Evolutionary conservation across 37 sponge, comb jelly and placozoan species (phyloP), one percentile per base, ranked within the genome.

Genomic region (Theonella swinhoei): DNA sequence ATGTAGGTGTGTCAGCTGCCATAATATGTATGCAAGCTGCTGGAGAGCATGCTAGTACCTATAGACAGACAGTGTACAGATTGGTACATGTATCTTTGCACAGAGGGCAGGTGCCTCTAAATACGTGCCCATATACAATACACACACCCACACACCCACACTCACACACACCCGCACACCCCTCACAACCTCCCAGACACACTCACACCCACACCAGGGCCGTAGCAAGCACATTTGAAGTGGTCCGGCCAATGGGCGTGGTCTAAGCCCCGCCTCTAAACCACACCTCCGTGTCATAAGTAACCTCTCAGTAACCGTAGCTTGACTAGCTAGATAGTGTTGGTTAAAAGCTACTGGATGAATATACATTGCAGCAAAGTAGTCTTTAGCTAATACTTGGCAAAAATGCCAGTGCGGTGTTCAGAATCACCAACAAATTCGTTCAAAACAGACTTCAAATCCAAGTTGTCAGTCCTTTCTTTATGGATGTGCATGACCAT

Each of bases 401-500:
- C 54, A 7, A 47, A 47, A 47, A 47, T 47, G 54, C 54, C 54
- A 14, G 54, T 47, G 7, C 54, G 54, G 54, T 85, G 86, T 36
- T 54, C 35, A 17, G 70, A 76, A 11, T 23, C 47, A 33, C 37
- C 24, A 68, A 84, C 59, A 76, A 76, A 76, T 4, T 68, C 42
- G 62, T 83, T 83, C 32, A 40, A 74, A 39, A 75, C 68, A 36
- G 28, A 29, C 11, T 62, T 70, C 9, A 81, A 68, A 20, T 58
- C 11, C 11, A 83, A 7, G 4, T 30, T 26, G 30, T 74, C 83
- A n/a, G 75, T 74, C 34, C 30, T 11, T 14, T 75, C 77, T 76
- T 75, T 68, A 39, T 87, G 76, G 69, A 80, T 68, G 43, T 88
- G 64, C 64, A 82, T 5, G 3, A 82, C 28, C 83, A 88, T 76